Evolutionary conservation across 2,113 vertebrate genomes (phyloP).

Genomic region (Indicator indicator): DNA sequence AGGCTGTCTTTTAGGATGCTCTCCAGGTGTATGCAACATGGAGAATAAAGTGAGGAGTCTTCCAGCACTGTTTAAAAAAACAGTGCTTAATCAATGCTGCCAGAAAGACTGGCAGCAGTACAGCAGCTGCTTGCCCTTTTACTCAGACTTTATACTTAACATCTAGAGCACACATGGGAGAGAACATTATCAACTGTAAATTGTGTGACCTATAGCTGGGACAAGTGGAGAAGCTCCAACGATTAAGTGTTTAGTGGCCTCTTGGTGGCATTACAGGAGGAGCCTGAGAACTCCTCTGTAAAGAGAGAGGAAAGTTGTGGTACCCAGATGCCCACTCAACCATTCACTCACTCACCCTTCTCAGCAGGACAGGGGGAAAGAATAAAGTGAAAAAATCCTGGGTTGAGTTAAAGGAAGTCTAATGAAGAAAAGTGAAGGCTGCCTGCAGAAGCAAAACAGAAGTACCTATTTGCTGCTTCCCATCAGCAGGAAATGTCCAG

Average conservation of each 20-base stretch:
- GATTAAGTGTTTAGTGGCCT: background rate
- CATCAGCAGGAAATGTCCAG: background rate
- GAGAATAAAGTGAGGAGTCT: background rate
- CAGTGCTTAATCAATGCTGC: background rate
- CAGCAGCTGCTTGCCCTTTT: background rate
- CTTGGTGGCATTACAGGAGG: background rate
- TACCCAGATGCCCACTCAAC: background rate
- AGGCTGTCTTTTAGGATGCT: background rate
- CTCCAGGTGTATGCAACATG: background rate
- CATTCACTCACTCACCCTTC: background rate
- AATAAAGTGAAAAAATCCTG: background rate
- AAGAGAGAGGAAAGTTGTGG: background rate
- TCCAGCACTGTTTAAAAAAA: background rate
- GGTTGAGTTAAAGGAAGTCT: background rate
- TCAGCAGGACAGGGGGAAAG: background rate
- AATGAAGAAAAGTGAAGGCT: background rate
- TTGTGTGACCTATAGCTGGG: background rate
- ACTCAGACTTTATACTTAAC: background rate
- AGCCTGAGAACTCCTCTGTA: background rate
- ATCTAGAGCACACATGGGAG: background rate
- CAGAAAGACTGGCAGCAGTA: background rate
- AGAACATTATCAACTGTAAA: background rate
- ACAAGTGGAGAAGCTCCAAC: background rate
- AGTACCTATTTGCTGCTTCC: background rate
- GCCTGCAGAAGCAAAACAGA: background rate